Percentiles rank a stretch among this genome's conserved stretches.
These are phyloP conservation scores for Melanophora roralis DNA, from an alignment of 2,888 invertebrate genomes.

Conservation along the genomic window DNA sequence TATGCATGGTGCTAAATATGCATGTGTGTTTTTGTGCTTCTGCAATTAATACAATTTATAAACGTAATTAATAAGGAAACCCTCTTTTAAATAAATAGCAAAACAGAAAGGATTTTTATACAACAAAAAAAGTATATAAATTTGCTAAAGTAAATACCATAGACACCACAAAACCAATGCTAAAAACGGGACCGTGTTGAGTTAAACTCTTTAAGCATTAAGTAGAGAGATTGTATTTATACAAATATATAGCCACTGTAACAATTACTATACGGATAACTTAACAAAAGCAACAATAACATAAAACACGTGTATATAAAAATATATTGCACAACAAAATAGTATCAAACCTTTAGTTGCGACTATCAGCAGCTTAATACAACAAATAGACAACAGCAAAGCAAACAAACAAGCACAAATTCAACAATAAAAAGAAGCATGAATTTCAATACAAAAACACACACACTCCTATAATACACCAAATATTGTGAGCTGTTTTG, in stretches of 20 bases:
- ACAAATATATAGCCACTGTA: slow-evolving; percentile 16
- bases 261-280: slow-evolving; percentile 6
- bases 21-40: too few relatives aligned
- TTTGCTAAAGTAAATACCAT: slow-evolving; percentile 29
- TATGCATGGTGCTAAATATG: too few relatives aligned
- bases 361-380: slow-evolving; percentile 9
- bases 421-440: background rate
- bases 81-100: slow-evolving; percentile 57
- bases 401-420: background rate
- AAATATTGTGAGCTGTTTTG: background rate
- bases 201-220: background rate
- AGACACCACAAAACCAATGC: background rate
- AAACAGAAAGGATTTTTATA: slow-evolving; percentile 48
- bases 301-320: slow-evolving; percentile 1
- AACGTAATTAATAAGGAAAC: slow-evolving; percentile 43
- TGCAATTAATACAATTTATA: too few relatives aligned
- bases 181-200: background rate
- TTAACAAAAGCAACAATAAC: slow-evolving; percentile 2
- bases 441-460: background rate
- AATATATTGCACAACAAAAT: too few relatives aligned
- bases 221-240: background rate
- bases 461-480: background rate
- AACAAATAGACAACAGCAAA: slow-evolving; percentile 19
- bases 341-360: slow-evolving; percentile 45
- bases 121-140: slow-evolving; percentile 52